Percentiles rank a stretch among this genome's conserved stretches.
Conservation (phyloP, 2,888 invertebrate species). For the Sminthurinus aureus region DNA sequence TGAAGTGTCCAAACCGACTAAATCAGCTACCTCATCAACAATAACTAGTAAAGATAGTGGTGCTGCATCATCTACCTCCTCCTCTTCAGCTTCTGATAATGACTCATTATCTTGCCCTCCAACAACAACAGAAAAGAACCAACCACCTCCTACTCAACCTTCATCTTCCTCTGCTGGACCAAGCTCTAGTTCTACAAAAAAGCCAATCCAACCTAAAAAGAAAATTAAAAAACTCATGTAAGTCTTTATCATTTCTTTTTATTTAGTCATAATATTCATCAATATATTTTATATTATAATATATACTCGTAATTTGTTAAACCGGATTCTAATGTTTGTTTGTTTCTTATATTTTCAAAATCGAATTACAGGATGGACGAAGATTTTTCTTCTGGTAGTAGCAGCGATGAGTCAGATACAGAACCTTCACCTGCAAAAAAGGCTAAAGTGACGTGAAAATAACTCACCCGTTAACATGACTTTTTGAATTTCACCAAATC, state of each 20-base stretch:
- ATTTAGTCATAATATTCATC: conserved; percentile 2
- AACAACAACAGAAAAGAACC: not conserved
- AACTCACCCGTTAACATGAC: not conserved
- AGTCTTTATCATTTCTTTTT: conserved; percentile 21
- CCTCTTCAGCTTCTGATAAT: conserved; percentile 18
- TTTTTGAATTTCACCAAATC: not conserved
- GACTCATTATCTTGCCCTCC: not conserved
- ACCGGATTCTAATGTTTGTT: not conserved
- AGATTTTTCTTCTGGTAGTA: conserved; percentile 49
- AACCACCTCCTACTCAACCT: not conserved
- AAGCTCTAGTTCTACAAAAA: conserved; percentile 11
- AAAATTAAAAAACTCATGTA: conserved; percentile 52
- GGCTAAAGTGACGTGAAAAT: conserved; percentile 5
- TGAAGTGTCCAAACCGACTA: conserved; percentile 40
- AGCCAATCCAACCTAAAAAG: conserved; percentile 11
- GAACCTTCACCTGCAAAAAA: conserved; percentile 41
- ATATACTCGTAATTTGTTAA: no score
- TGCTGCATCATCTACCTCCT: not conserved
- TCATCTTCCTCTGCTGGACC: conserved; percentile 13
- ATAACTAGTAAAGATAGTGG: not conserved
- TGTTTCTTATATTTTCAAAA: conserved; percentile 15
- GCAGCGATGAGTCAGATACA: conserved; percentile 47
- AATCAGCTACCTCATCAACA: conserved; percentile 16
- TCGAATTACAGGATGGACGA: conserved; percentile 53
- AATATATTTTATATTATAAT: no score